These are phyloP conservation scores for Trissolcus brochymenae DNA, from an alignment of 2,888 invertebrate species.

Conservation along the genomic window DNA sequence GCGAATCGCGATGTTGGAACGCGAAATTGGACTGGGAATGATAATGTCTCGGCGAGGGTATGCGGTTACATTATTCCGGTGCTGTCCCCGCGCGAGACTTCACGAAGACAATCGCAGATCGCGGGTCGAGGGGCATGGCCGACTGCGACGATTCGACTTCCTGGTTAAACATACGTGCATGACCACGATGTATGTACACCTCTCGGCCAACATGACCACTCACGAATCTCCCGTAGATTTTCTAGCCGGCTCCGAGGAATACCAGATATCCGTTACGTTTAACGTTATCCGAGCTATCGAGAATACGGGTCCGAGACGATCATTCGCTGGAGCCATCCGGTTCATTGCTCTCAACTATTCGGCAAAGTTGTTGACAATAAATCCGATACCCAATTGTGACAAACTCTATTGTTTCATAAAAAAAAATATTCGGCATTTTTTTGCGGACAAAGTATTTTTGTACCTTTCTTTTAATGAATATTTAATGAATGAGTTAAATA, in stretches of 20 bases:
- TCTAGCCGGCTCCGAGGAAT: conserved; percentile 56
- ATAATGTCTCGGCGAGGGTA: conserved; percentile 48
- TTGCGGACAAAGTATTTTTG: no score
- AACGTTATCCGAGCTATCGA: conserved; percentile 60
- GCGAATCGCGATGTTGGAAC: conserved; percentile 22
- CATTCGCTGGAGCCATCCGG: conserved; percentile 54
- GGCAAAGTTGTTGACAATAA: conserved; percentile 10
- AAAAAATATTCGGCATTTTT: no score
- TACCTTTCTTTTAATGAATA: no score
- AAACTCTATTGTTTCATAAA: neutral
- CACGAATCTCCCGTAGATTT: conserved; percentile 56
- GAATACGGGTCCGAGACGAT: conserved; percentile 41
- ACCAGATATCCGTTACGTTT: conserved; percentile 63
- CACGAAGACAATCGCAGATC: conserved; percentile 58
- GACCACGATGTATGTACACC: conserved; percentile 56
- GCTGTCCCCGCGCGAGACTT: conserved; percentile 42
- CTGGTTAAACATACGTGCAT: conserved; percentile 59
- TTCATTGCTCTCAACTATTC: conserved; percentile 57
- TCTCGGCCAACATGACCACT: conserved; percentile 51
- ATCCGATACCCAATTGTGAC: neutral
- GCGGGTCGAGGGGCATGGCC: conserved; percentile 52
- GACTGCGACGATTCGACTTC: conserved; percentile 57
- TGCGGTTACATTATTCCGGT: conserved; percentile 52
- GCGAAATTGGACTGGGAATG: conserved; percentile 55
- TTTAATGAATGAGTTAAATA: no score